Evolutionary conservation across 2,113 vertebrate species (phyloP), one percentile per base, ranked within the genome.

Genomic region (Atrichornis clamosus): DNA sequence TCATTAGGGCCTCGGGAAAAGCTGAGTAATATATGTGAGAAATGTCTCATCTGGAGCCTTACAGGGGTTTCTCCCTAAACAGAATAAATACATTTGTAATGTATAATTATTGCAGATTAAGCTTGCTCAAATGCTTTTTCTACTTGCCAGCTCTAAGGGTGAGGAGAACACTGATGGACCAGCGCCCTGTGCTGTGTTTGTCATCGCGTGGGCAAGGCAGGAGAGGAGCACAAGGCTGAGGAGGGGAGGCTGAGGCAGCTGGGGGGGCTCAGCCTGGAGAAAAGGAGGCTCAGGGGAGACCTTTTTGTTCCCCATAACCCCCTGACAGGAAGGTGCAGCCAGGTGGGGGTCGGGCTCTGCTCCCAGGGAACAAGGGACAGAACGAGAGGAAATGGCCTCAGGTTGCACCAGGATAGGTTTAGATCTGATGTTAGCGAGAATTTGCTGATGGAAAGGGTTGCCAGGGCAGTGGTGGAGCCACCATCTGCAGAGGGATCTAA

Each of bases 1-100:
- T 97, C 94, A 95, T 97, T 97, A 97, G 52, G 47, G 90, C 93
- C 94, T 91, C 37, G 4, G 96, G 95, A 97, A 97, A 97, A 78
- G 86, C 80, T 86, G 90, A 91, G 81, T 64, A 65, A 90, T 95
- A 89, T 87, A 87, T 6, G 90, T 97, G 97, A 97, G 96, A 97
- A 97, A 94, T 19, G 32, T 77, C 94, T 97, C 95, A 97, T 95
- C 96, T 97, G 96, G 95, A 95, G 65, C 67, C 74, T 90, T 62
- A 26, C 30, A 81, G 79, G 85, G 81, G 65, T 75, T 96, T 59
- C 87, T 84, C 58, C 46, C 59, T 78, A 92, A 91, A 96, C 28
- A 84, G 67, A 92, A 93, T 89, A 96, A 96, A 87, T 93, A 76
- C 37, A 42, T 87, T 93, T 80, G 77, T 67, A 84, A 85, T 68